A percentile compares a stretch with the other conserved stretches of the same genome.
These are phyloP conservation scores for Trigoniulus corallinus DNA, from an alignment of 1,140 invertebrate species.

Conservation along the genomic window DNA sequence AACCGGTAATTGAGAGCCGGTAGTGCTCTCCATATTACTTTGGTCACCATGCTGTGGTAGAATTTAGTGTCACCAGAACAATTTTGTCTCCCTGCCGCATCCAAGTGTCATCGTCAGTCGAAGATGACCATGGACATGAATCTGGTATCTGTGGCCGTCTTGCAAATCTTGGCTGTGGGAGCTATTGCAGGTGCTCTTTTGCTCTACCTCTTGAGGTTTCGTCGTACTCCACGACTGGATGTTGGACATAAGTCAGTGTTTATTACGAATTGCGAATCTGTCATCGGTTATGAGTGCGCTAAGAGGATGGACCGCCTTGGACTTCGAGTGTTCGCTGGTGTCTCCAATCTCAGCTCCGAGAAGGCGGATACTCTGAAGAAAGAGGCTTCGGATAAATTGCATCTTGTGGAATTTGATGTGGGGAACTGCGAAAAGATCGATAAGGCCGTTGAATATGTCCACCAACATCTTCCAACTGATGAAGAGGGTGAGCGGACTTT, in stretches of 20 bases:
- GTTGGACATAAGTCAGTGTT: slow-evolving; percentile 59
- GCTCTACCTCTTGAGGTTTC: slow-evolving; percentile 1
- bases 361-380: slow-evolving; percentile 50
- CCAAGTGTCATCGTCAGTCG: too few relatives aligned
- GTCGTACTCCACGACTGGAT: not conserved
- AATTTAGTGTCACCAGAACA: too few relatives aligned
- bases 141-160: not conserved
- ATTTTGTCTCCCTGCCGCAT: too few relatives aligned
- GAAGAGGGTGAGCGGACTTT: slow-evolving; percentile 10
- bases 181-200: slow-evolving; percentile 1
- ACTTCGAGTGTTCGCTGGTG: slow-evolving; percentile 64
- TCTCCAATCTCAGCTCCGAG: slow-evolving; percentile 40
- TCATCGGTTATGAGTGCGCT: slow-evolving; percentile 53
- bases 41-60: too few relatives aligned
- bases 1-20: too few relatives aligned
- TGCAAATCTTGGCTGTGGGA: not conserved
- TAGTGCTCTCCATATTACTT: too few relatives aligned
- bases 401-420: slow-evolving; percentile 52
- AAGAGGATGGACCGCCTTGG: slow-evolving; percentile 56
- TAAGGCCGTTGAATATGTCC: slow-evolving; percentile 51
- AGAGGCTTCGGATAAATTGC: slow-evolving; percentile 51
- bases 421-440: slow-evolving; percentile 54
- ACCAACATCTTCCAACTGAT: slow-evolving; percentile 54
- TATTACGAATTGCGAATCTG: slow-evolving; percentile 67
- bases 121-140: slow-evolving; percentile 3